Evolutionary conservation across 2,797 vertebrate genomes (phyloP).

Genomic region (Rhyacichthys aspro): DNA sequence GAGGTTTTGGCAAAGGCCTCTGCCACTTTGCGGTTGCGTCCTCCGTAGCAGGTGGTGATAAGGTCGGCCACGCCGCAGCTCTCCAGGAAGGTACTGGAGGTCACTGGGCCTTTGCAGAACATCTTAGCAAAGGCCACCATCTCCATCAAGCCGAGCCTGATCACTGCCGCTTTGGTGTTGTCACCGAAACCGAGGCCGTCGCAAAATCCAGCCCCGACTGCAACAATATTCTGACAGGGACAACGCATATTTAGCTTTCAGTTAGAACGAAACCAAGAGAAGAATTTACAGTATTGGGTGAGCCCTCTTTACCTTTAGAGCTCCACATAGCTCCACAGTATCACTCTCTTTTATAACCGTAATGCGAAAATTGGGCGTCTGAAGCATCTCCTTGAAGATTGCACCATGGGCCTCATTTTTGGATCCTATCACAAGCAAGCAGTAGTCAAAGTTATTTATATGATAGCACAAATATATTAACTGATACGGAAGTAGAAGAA

Average conservation of each 20-base stretch:
- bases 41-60: conserved; percentile 90
- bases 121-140: conserved; percentile 88
- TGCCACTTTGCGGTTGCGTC: conserved; percentile 86
- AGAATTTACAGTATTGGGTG: not conserved
- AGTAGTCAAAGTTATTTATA: not conserved
- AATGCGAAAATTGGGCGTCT: conserved; percentile 88
- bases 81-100: conserved; percentile 85
- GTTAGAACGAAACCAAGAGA: not conserved
- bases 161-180: conserved; percentile 91
- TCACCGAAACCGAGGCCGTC: conserved; percentile 86
- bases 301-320: conserved; percentile 80
- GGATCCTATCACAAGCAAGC: conserved; percentile 70
- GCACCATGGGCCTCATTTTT: conserved; percentile 77
- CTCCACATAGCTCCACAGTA: conserved; percentile 88
- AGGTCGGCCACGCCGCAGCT: conserved; percentile 91
- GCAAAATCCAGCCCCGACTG: conserved; percentile 88
- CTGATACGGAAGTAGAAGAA: too few species aligned
- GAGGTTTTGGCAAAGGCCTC: conserved; percentile 83
- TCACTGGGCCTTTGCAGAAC: conserved; percentile 82
- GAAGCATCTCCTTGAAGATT: conserved; percentile 86
- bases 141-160: conserved; percentile 90
- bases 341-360: conserved; percentile 82
- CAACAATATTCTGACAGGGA: conserved; percentile 84
- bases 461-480: too few species aligned
- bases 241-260: not conserved